Evolutionary conservation across 2,888 invertebrate genomes (phyloP), one percentile per base, ranked within the genome.

Genomic region (Sinohyriopsis cumingii): DNA sequence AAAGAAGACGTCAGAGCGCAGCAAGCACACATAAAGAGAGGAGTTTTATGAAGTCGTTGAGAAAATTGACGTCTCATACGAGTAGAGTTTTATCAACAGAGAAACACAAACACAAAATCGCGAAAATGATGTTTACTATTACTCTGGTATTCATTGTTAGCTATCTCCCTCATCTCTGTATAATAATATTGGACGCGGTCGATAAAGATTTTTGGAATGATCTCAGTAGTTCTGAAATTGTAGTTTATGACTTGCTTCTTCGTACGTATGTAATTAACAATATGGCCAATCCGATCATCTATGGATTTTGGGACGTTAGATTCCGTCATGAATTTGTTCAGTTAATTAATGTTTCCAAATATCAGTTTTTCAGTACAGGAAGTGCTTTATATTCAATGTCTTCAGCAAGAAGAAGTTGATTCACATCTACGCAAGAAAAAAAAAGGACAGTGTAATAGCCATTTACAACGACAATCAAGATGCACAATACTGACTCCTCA

Each of bases 71-170:
- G 5, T 28, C 28, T 28, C 28, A 28, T 28, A 28, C 28, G 28
- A 28, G 28, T 28, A 28, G 28, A 28, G 5, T 28, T 28, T 28
- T 28, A 28, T 28, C 28, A 28, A 28, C 28, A 28, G 77, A 79
- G 57, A 77, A 77, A 55, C 72, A 72, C 28, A 74, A 77, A 60
- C 61, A 71, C 12, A 76, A 76, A 63, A 77, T 79, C 65, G 77
- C 77, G 57, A 55, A 71, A 22, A 79, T 77, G 79, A 73, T 79
- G 70, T 56, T 79, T 56, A 72, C 77, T 20, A 77, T 79, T 12
- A 79, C 79, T 6, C 61, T 72, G 7, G 71, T 79, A 5, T 79
- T 77, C 59, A 73, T 77, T 19, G 53, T 76, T 4, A 68, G 69
- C 66, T 79, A 76, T 55, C 56, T 79, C 3, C 79, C 79, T 22